Percentiles rank a stretch among this genome's conserved stretches.
These are phyloP conservation scores for Melanchra persicariae DNA, from an alignment of 2,888 invertebrate genomes.

Conservation along the genomic window DNA sequence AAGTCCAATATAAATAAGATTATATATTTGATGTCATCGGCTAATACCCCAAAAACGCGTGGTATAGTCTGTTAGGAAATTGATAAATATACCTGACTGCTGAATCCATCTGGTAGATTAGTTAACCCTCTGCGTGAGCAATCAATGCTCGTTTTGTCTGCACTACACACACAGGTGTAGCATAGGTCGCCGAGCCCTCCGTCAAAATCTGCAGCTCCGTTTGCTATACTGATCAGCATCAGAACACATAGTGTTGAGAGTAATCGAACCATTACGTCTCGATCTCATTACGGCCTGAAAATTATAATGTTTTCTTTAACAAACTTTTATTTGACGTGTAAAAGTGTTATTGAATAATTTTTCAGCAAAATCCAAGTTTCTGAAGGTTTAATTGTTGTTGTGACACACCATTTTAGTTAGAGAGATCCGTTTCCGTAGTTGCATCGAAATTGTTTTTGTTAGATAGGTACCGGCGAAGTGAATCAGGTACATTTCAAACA, in stretches of 20 bases:
- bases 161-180: constrained; percentile 80
- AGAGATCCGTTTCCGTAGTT: background rate
- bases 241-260: constrained; percentile 70
- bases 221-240: constrained; percentile 70
- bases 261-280: constrained; percentile 80
- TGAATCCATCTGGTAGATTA: constrained; percentile 82
- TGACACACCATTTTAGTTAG: background rate
- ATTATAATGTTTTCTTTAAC: background rate
- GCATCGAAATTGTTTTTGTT: background rate
- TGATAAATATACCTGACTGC: constrained; percentile 76
- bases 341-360: no score
- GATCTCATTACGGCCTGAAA: constrained; percentile 86
- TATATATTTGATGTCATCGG: no score
- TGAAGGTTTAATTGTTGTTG: background rate
- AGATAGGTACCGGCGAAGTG: constrained; percentile 16
- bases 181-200: constrained; percentile 77
- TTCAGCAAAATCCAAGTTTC: background rate
- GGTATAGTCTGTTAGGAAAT: background rate
- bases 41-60: background rate
- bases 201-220: constrained; percentile 77
- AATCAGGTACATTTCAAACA: constrained; percentile 30
- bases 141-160: constrained; percentile 79
- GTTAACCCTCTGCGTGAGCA: constrained; percentile 86
- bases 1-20: no score
- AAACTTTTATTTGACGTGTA: background rate